Evolutionary conservation across 2,888 invertebrate genomes (phyloP).

Genomic region (Drosophila anceps): DNA sequence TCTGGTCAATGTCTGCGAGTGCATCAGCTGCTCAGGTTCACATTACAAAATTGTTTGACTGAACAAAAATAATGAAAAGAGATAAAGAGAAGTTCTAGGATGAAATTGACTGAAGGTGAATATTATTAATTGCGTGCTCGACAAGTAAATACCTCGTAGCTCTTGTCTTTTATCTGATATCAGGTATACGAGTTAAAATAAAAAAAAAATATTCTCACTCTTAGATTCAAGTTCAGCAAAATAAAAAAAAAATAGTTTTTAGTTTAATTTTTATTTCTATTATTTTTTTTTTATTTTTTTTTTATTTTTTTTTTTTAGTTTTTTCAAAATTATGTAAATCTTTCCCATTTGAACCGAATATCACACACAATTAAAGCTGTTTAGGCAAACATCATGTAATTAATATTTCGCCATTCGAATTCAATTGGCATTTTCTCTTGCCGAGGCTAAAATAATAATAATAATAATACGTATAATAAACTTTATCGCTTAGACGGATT

Average conservation of each 20-base stretch:
- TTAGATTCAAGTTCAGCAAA: background rate
- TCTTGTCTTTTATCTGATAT: background rate
- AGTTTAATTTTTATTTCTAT: background rate
- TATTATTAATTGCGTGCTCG: background rate
- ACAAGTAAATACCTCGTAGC: background rate
- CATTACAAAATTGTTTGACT: slow-evolving; percentile 58
- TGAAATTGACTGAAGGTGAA: background rate
- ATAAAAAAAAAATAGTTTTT: too few relatives aligned
- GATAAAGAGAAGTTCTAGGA: background rate
- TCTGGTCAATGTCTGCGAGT: slow-evolving; percentile 47
- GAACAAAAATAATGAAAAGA: slow-evolving; percentile 14
- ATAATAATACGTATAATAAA: slow-evolving; percentile 20
- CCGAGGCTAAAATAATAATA: background rate
- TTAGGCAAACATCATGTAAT: slow-evolving; percentile 61
- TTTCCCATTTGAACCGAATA: background rate
- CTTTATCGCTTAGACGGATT: slow-evolving; percentile 56
- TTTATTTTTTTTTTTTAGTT: too few relatives aligned
- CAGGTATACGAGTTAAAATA: background rate
- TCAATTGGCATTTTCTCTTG: background rate
- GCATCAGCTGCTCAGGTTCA: slow-evolving; percentile 50
- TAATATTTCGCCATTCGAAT: slow-evolving; percentile 57
- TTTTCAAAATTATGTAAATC: too few relatives aligned
- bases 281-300: too few relatives aligned
- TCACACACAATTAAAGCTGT: background rate
- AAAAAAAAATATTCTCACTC: too few relatives aligned